Conservation (phyloP, 2,113 vertebrate species). For the Scalopus aquaticus region DNA sequence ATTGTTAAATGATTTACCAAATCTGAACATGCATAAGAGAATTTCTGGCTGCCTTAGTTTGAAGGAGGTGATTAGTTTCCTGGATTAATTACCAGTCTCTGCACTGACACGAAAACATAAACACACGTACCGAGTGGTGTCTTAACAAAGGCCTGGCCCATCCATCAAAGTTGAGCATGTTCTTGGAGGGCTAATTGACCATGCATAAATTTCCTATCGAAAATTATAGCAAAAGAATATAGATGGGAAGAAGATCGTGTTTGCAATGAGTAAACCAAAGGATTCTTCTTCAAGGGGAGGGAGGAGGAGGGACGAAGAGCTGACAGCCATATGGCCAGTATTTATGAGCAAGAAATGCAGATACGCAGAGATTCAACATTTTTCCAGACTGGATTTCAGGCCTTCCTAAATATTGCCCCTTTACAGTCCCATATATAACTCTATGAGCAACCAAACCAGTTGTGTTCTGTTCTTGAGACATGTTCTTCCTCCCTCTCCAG, state of each 20-base stretch:
- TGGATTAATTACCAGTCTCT: conserved; percentile 32
- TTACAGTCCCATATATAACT: accelerated
- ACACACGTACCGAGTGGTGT: not conserved
- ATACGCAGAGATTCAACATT: not conserved
- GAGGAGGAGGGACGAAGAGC: not conserved
- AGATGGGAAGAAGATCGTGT: not conserved
- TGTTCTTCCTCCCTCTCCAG: not conserved
- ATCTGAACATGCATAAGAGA: not conserved
- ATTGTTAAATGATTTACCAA: not conserved
- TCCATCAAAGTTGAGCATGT: not conserved
- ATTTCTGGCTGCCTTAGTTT: conserved; percentile 31
- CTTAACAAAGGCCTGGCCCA: conserved; percentile 14
- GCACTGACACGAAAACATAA: conserved; percentile 6
- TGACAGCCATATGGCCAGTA: not conserved
- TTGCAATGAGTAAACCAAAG: not conserved
- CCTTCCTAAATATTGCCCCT: not conserved
- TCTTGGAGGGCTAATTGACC: conserved; percentile 55
- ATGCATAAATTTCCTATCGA: conserved; percentile 29
- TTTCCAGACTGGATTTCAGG: not conserved
- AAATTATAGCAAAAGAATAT: conserved; percentile 11
- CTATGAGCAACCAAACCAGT: not conserved
- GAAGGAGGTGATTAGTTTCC: conserved; percentile 46
- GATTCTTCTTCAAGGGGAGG: not conserved
- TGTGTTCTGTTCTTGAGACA: not conserved
- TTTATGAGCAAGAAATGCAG: not conserved